Percentiles rank a stretch among this genome's conserved stretches.
Evolutionary conservation across 2,888 invertebrate genomes (phyloP).

Genomic region (Ceriagrion tenellum): DNA sequence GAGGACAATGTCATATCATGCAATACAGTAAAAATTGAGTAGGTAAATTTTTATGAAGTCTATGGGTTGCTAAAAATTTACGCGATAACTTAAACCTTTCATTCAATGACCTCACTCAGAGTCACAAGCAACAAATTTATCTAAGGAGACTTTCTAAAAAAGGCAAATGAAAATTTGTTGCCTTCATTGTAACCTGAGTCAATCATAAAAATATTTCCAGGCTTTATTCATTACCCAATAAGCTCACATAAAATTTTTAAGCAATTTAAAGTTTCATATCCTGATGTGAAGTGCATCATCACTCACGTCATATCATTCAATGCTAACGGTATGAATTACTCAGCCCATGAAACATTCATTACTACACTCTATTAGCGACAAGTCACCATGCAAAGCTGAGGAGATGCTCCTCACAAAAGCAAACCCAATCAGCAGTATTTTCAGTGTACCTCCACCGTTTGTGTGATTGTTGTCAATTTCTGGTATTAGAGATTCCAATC

Average conservation of each 20-base stretch:
- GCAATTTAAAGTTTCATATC: background rate
- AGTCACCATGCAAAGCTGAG: background rate
- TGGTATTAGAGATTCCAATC: constrained; percentile 41
- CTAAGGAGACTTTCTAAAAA: too few relatives aligned
- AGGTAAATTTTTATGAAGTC: too few relatives aligned
- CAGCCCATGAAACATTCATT: background rate
- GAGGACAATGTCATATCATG: too few relatives aligned
- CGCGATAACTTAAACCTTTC: too few relatives aligned
- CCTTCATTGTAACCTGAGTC: background rate
- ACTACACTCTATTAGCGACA: background rate
- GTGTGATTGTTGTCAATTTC: constrained; percentile 46
- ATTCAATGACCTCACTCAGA: too few relatives aligned
- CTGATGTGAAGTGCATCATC: too few relatives aligned
- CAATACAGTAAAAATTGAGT: too few relatives aligned
- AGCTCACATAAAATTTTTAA: background rate
- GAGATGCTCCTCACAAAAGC: background rate
- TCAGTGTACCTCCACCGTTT: constrained; percentile 30
- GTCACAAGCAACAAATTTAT: too few relatives aligned
- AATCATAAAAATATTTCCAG: background rate
- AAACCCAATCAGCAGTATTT: background rate
- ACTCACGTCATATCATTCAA: too few relatives aligned
- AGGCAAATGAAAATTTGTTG: too few relatives aligned
- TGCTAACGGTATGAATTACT: too few relatives aligned
- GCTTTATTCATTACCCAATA: background rate
- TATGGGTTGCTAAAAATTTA: too few relatives aligned